These are phyloP conservation scores for Aphidius gifuensis DNA, from an alignment of 1,140 invertebrate genomes.

Conservation along the genomic window DNA sequence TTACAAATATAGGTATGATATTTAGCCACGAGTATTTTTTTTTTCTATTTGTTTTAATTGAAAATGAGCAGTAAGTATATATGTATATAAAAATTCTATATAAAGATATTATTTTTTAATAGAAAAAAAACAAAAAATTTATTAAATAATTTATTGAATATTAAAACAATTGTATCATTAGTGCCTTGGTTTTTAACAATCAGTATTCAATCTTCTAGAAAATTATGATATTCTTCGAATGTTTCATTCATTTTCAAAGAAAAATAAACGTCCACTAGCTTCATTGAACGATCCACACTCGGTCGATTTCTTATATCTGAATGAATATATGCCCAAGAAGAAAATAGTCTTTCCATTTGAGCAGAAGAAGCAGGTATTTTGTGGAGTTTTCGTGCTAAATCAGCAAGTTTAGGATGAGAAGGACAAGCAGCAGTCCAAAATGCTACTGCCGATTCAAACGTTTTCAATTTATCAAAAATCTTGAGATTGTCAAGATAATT, in stretches of 20 bases:
- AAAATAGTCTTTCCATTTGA: conserved; percentile 16
- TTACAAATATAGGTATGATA: too few relatives aligned
- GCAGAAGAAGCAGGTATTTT: conserved; percentile 17
- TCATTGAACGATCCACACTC: not conserved
- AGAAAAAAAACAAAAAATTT: too few relatives aligned
- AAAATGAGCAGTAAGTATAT: too few relatives aligned
- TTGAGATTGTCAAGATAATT: not conserved
- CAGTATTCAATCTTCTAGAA: too few relatives aligned
- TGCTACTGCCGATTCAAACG: not conserved
- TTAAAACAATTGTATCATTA: too few relatives aligned
- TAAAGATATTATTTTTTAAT: too few relatives aligned
- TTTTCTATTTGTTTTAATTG: too few relatives aligned
- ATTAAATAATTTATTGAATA: too few relatives aligned
- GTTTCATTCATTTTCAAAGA: conserved; percentile 4
- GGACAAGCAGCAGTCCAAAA: conserved; percentile 3
- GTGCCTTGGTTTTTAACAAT: too few relatives aligned
- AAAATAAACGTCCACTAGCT: conserved; percentile 13
- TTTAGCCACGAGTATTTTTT: too few relatives aligned
- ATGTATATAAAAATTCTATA: too few relatives aligned
- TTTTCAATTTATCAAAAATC: not conserved
- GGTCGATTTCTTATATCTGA: not conserved
- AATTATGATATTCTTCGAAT: not conserved
- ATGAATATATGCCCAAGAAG: conserved; percentile 15
- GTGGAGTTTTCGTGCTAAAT: conserved; percentile 6
- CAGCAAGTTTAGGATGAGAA: conserved; percentile 6